Conservation (phyloP, 2,797 vertebrate species). For the Microctenopoma lineatum region DNA sequence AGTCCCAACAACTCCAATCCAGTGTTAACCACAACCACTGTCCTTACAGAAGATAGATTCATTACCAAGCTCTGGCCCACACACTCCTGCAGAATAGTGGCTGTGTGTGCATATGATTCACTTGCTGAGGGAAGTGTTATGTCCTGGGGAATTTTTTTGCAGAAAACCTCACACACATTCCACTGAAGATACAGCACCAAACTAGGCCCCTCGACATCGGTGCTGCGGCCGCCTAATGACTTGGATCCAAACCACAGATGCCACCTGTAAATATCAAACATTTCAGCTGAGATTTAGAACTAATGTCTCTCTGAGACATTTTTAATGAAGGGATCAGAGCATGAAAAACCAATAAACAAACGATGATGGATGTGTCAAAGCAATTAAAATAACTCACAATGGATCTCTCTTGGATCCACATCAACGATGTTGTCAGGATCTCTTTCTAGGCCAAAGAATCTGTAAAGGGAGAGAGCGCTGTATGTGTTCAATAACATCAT, state of each 20-base stretch:
- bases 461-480: conserved; percentile 24
- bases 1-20: conserved; percentile 14
- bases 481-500: conserved; percentile 31
- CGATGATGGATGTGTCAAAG: conserved; percentile 60
- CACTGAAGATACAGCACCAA: conserved; percentile 24
- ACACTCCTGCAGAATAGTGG: conserved; percentile 27
- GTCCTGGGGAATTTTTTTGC: conserved; percentile 44
- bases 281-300: conserved; percentile 50
- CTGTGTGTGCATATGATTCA: conserved; percentile 20
- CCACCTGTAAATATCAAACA: conserved; percentile 68
- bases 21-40: conserved; percentile 23
- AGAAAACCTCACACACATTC: conserved; percentile 55
- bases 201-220: conserved; percentile 38
- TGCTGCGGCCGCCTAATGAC: conserved; percentile 42
- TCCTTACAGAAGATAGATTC: conserved; percentile 40
- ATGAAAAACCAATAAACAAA: conserved; percentile 60
- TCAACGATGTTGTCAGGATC: conserved; percentile 46
- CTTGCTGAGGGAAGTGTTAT: conserved; percentile 57
- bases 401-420: conserved; percentile 51
- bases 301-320: conserved; percentile 43
- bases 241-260: conserved; percentile 50
- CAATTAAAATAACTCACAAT: conserved; percentile 49
- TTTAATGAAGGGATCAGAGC: conserved; percentile 52
- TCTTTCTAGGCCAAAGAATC: conserved; percentile 54
- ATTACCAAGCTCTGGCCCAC: conserved; percentile 38